Evolutionary conservation across 2,888 invertebrate species (phyloP).

Genomic region (Stenchaetothrips biformis): DNA sequence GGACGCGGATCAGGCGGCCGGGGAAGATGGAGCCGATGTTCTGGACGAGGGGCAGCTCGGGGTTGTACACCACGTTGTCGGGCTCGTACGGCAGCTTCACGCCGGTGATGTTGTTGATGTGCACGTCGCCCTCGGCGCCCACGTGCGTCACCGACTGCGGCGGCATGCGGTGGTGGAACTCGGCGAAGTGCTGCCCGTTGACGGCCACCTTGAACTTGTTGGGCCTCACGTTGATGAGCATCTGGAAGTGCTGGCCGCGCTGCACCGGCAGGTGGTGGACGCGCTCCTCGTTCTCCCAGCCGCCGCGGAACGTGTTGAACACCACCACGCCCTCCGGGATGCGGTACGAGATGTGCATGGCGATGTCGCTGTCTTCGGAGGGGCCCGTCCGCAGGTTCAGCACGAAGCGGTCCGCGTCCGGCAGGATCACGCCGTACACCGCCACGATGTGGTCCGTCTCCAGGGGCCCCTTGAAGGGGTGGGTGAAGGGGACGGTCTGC

Average conservation of each 20-base stretch:
- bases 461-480: neutral
- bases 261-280: neutral
- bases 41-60: neutral
- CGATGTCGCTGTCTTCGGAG: neutral
- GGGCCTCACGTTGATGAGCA: neutral
- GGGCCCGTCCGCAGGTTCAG: constrained; percentile 11
- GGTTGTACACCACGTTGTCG: constrained; percentile 5
- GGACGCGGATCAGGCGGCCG: neutral
- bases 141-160: neutral
- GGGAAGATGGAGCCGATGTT: constrained; percentile 10
- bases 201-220: constrained; percentile 2
- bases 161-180: constrained; percentile 19
- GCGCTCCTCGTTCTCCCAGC: constrained; percentile 10
- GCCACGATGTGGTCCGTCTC: neutral
- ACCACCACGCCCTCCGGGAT: constrained; percentile 1
- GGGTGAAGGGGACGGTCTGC: neutral
- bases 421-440: neutral
- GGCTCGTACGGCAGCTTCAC: neutral
- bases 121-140: neutral
- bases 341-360: neutral
- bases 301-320: neutral
- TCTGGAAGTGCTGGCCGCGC: constrained; percentile 1
- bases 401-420: neutral
- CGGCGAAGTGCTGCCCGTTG: constrained; percentile 4
- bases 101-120: constrained; percentile 15